phyloP scores from a whole-genome alignment of 92 coral and sea anemone genomes.

The Porites lobata region DNA sequence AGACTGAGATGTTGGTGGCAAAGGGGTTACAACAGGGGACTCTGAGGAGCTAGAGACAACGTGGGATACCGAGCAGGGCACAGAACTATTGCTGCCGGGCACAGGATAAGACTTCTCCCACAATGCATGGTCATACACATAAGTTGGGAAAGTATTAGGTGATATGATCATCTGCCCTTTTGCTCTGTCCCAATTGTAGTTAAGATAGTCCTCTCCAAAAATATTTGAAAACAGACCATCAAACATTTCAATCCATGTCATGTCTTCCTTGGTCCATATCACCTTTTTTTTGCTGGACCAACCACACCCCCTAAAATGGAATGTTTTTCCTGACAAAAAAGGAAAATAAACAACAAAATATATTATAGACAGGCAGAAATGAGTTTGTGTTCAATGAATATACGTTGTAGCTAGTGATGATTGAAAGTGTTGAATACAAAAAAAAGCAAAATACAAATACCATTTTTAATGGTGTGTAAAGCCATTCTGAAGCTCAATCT shows the following conservation, averaged over 20 bases:
- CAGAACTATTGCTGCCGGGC: too few species aligned
- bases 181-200: slow-evolving; percentile 39
- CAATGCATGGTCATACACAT: slow-evolving; percentile 41
- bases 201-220: slow-evolving; percentile 49
- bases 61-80: too few species aligned
- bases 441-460: neutral
- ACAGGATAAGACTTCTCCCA: slow-evolving; percentile 13
- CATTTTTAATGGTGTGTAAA: slow-evolving; percentile 45
- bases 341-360: neutral
- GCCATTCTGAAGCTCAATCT: slow-evolving; percentile 60
- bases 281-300: slow-evolving; percentile 32
- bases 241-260: slow-evolving; percentile 43
- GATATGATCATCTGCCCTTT: slow-evolving; percentile 24
- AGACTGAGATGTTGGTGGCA: neutral
- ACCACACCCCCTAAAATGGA: slow-evolving; percentile 71
- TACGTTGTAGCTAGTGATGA: neutral
- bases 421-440: neutral
- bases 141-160: slow-evolving; percentile 42
- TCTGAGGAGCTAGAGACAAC: neutral
- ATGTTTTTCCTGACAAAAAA: slow-evolving; percentile 14
- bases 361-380: neutral
- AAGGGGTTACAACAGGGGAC: neutral
- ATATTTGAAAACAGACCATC: slow-evolving; percentile 42
- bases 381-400: neutral
- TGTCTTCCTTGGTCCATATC: slow-evolving; percentile 26